phyloP scores from a whole-genome alignment of 1,140 invertebrate genomes.

The Pomacea maculata region DNA sequence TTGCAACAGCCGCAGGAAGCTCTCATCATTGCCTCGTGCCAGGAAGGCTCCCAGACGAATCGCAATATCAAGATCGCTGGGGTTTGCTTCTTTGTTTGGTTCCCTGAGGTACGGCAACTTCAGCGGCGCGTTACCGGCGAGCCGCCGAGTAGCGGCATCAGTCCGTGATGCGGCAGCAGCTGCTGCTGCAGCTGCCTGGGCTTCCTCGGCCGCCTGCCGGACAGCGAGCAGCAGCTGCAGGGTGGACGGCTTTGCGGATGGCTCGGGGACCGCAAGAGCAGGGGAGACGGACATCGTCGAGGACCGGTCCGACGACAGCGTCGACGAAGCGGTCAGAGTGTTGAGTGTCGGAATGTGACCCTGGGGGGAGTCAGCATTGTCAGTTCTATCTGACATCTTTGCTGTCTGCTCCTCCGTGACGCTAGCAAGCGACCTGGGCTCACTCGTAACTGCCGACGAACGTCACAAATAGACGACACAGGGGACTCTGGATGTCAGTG shows the following conservation, averaged over 20 bases:
- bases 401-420: background rate
- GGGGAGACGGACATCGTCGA: background rate
- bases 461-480: too few relatives aligned
- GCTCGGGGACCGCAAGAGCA: background rate
- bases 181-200: background rate
- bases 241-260: background rate
- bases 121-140: background rate
- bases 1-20: slow-evolving; percentile 12
- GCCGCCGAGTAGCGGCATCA: background rate
- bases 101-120: slow-evolving; percentile 11
- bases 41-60: slow-evolving; percentile 16
- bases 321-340: background rate
- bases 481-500: too few relatives aligned
- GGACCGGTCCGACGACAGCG: background rate
- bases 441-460: too few relatives aligned
- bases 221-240: slow-evolving; percentile 10
- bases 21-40: slow-evolving; percentile 11
- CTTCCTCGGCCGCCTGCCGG: background rate
- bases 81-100: slow-evolving; percentile 17
- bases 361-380: background rate
- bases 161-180: background rate
- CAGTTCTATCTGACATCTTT: too few relatives aligned
- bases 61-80: slow-evolving; percentile 12
- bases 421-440: too few relatives aligned
- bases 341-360: background rate